Conservation (phyloP, 2,888 invertebrate genomes). For the Craniophora ligustri region DNA sequence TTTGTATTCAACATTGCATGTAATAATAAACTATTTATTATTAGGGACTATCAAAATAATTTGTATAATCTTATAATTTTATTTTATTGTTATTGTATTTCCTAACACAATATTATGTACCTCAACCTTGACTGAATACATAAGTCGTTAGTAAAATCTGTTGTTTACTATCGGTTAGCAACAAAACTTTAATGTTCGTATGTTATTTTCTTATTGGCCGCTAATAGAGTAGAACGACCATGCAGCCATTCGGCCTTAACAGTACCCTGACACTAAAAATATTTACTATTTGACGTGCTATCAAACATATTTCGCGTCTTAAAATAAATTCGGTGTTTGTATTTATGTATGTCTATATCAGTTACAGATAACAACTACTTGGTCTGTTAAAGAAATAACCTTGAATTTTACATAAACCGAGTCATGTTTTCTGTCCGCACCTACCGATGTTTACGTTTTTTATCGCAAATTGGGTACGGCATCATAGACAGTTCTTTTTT, state of each 20-base stretch:
- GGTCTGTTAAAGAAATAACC: too few species aligned
- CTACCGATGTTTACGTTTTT: slow-evolving; percentile 76
- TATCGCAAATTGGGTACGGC: slow-evolving; percentile 59
- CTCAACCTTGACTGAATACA: slow-evolving; percentile 67
- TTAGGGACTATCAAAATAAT: too few species aligned
- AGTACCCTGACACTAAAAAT: slow-evolving; percentile 53
- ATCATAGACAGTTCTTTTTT: slow-evolving; percentile 37
- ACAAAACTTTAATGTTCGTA: slow-evolving; percentile 46
- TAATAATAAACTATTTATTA: too few species aligned
- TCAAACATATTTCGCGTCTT: slow-evolving; percentile 53
- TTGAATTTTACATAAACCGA: slow-evolving; percentile 68
- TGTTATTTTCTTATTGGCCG: slow-evolving; percentile 45
- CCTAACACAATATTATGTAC: slow-evolving; percentile 56
- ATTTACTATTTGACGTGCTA: slow-evolving; percentile 43
- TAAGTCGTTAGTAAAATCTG: slow-evolving; percentile 59
- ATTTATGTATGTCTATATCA: slow-evolving; percentile 50
- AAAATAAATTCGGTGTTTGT: slow-evolving; percentile 52
- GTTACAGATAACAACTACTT: slow-evolving; percentile 68
- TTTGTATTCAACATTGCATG: slow-evolving; percentile 4
- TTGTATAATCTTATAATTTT: slow-evolving; percentile 27
- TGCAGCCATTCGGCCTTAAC: slow-evolving; percentile 44
- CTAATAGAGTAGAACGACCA: slow-evolving; percentile 29
- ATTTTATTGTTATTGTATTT: slow-evolving; percentile 47
- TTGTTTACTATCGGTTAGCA: slow-evolving; percentile 57
- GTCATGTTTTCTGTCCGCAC: slow-evolving; percentile 64